Evolutionary conservation across 53 echinoderm and acorn worm species (phyloP).

Genomic region (Apostichopus leukothele): DNA sequence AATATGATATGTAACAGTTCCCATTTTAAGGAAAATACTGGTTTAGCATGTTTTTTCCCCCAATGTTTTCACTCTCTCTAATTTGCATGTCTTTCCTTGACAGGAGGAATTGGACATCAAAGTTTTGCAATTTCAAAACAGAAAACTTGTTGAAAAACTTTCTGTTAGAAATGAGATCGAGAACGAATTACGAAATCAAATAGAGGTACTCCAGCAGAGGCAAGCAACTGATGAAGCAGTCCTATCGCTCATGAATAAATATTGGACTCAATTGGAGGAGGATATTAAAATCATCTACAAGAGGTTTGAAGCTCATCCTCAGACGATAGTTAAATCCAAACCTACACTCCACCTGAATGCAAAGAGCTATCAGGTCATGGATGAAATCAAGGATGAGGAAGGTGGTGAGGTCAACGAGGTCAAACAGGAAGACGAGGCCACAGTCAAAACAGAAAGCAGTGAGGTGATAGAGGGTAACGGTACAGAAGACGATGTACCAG

Average conservation of each 20-base stretch:
- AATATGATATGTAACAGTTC: too few relatives aligned
- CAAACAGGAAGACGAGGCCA: slow-evolving; percentile 54
- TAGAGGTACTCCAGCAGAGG: slow-evolving; percentile 75
- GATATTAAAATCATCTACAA: slow-evolving; percentile 76
- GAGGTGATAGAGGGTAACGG: background rate
- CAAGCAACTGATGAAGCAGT: slow-evolving; percentile 93
- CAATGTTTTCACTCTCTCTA: too few relatives aligned
- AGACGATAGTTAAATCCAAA: background rate
- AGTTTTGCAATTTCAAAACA: slow-evolving; percentile 90
- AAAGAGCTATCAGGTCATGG: too few relatives aligned
- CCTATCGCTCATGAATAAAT: slow-evolving; percentile 87
- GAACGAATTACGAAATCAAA: slow-evolving; percentile 81
- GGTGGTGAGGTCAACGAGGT: slow-evolving; percentile 42
- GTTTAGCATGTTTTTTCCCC: too few relatives aligned
- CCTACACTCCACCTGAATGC: background rate
- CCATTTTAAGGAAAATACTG: too few relatives aligned
- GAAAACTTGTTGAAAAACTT: slow-evolving; percentile 78
- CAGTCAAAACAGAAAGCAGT: slow-evolving; percentile 31
- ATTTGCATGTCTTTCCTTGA: background rate
- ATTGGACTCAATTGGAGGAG: slow-evolving; percentile 98
- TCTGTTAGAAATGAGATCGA: slow-evolving; percentile 71
- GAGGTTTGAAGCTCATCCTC: slow-evolving; percentile 55
- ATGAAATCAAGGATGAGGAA: background rate
- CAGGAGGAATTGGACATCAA: slow-evolving; percentile 98
- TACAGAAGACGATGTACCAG: background rate